Percentiles rank a stretch among this genome's conserved stretches.
Evolutionary conservation across 2,888 invertebrate genomes (phyloP).

Genomic region (Synanthedon andrenaeformis): DNA sequence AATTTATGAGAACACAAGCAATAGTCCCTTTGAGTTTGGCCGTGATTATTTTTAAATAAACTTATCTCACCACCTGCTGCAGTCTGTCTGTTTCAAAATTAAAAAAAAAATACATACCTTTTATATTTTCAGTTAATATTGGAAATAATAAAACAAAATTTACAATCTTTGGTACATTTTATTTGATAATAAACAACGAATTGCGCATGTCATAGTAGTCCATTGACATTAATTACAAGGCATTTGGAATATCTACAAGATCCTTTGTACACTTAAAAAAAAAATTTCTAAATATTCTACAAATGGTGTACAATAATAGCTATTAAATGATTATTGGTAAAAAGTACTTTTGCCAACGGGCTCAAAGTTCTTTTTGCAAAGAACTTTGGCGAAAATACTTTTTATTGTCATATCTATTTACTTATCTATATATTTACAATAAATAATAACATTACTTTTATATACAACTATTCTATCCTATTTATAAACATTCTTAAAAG

Average conservation of each 20-base stretch:
- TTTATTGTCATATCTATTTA: constrained; percentile 16
- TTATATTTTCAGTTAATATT: too few species aligned
- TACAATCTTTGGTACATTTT: constrained; percentile 41
- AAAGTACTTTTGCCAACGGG: constrained; percentile 59
- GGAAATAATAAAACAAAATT: neutral
- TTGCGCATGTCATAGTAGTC: constrained; percentile 30
- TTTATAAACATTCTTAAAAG: too few species aligned
- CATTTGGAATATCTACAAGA: constrained; percentile 10
- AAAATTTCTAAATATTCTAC: constrained; percentile 15
- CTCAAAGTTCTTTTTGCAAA: constrained; percentile 41
- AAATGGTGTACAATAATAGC: constrained; percentile 4
- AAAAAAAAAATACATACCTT: too few species aligned
- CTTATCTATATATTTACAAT: constrained; percentile 14
- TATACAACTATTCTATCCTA: neutral
- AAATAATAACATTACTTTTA: neutral
- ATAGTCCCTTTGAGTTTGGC: too few species aligned
- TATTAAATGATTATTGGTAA: constrained; percentile 12
- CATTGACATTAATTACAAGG: constrained; percentile 47
- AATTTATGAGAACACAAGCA: too few species aligned
- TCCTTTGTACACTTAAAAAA: constrained; percentile 15
- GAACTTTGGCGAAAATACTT: constrained; percentile 54
- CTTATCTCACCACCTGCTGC: too few species aligned
- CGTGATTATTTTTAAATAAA: too few species aligned
- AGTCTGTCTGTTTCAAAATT: too few species aligned
- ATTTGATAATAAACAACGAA: constrained; percentile 41